Conservation (phyloP, 2,113 vertebrate species). For the Solea solea region DNA sequence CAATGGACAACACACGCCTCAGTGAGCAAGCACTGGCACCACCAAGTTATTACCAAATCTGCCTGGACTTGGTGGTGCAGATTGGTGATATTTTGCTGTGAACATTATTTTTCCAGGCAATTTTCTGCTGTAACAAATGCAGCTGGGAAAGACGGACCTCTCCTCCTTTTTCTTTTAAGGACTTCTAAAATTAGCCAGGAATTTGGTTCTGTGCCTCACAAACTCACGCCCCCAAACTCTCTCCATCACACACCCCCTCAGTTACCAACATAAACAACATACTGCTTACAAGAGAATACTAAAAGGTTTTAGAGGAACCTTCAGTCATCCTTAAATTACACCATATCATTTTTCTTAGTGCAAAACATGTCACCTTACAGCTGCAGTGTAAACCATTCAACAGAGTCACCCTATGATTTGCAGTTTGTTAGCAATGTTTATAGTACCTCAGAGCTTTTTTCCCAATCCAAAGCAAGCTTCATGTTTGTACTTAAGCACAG, state of each 20-base stretch:
- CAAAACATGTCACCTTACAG: slow-evolving; percentile 12
- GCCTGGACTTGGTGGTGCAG: background rate
- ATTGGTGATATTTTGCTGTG: slow-evolving; percentile 1
- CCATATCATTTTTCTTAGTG: slow-evolving; percentile 14
- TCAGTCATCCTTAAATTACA: slow-evolving; percentile 18
- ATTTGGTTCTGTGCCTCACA: slow-evolving; percentile 72
- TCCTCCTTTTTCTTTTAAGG: slow-evolving; percentile 72
- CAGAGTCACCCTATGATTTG: background rate
- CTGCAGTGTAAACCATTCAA: background rate
- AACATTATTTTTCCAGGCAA: slow-evolving; percentile 26
- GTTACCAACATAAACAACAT: slow-evolving; percentile 73
- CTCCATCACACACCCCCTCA: slow-evolving; percentile 50
- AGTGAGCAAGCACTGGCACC: background rate
- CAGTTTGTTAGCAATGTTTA: background rate
- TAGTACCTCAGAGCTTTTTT: background rate
- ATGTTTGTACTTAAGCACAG: background rate
- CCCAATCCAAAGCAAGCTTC: background rate
- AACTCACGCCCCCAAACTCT: slow-evolving; percentile 62
- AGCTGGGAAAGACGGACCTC: slow-evolving; percentile 63
- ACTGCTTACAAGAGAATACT: slow-evolving; percentile 42
- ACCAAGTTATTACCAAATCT: slow-evolving; percentile 9
- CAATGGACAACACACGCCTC: background rate
- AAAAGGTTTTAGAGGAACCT: slow-evolving; percentile 34
- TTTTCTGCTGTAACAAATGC: slow-evolving; percentile 55
- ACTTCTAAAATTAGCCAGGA: slow-evolving; percentile 82